These are phyloP conservation scores for Agapostemon virescens DNA, from an alignment of 2,888 invertebrate genomes.

Conservation along the genomic window DNA sequence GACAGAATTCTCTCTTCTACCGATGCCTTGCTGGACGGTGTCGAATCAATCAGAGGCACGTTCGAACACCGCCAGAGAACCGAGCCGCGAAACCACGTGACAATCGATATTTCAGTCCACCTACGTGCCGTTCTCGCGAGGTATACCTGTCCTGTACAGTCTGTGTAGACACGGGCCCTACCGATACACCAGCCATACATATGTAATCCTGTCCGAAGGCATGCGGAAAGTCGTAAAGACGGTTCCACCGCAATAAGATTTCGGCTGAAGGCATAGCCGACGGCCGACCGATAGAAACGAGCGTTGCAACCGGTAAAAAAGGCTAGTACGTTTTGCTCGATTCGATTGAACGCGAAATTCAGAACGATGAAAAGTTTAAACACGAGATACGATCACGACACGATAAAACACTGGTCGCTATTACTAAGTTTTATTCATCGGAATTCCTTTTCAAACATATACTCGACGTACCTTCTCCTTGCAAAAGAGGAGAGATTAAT, in stretches of 20 bases:
- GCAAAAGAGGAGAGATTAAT: neutral
- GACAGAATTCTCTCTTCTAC: conserved; percentile 48
- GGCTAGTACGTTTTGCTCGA: neutral
- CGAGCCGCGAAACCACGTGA: conserved; percentile 60
- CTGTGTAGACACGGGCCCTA: neutral
- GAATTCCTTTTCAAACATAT: neutral
- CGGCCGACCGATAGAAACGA: neutral
- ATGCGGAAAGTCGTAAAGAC: conserved; percentile 62
- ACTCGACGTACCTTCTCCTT: neutral
- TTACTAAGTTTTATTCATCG: neutral
- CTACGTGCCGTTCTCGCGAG: conserved; percentile 37
- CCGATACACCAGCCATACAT: conserved; percentile 3
- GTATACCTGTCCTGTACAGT: neutral
- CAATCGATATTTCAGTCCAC: conserved; percentile 65
- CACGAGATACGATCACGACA: neutral
- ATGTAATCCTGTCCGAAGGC: conserved; percentile 46
- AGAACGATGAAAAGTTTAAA: neutral
- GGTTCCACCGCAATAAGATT: conserved; percentile 70
- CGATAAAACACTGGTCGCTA: neutral
- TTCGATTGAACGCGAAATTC: neutral
- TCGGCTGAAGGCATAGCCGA: conserved; percentile 34
- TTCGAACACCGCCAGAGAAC: conserved; percentile 50
- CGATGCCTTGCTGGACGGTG: conserved; percentile 46
- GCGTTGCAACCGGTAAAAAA: neutral
- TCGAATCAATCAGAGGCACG: conserved; percentile 64